A percentile compares a stretch with the other conserved stretches of the same genome.
Evolutionary conservation across 2,113 vertebrate species (phyloP).

Genomic region (Pantherophis guttatus): DNA sequence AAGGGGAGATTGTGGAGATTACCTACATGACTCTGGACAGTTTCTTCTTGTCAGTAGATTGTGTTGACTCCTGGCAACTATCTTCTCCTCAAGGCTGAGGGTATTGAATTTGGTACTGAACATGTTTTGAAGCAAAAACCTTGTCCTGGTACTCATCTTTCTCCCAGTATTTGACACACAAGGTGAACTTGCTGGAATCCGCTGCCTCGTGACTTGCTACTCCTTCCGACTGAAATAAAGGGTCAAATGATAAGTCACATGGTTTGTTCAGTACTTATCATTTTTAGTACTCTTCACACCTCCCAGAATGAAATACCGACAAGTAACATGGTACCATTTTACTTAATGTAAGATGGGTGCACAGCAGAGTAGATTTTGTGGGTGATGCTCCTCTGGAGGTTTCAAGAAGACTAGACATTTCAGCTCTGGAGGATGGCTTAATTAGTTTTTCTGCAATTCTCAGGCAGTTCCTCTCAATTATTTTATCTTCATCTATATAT

Average conservation of each 20-base stretch:
- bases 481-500: not conserved
- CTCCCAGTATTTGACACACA: not conserved
- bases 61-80: not conserved
- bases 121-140: not conserved
- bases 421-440: not conserved
- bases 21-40: not conserved
- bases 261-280: not conserved
- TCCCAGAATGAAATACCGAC: not conserved
- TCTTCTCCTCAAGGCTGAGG: not conserved
- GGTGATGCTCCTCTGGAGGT: not conserved
- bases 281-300: not conserved
- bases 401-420: not conserved
- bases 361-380: not conserved
- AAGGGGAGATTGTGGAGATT: not conserved
- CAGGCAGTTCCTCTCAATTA: not conserved
- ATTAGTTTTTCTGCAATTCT: not conserved
- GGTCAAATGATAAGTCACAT: not conserved
- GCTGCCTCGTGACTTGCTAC: not conserved
- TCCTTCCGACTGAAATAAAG: not conserved
- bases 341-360: not conserved
- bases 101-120: not conserved
- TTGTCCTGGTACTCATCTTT: not conserved
- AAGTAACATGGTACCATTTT: not conserved
- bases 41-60: not conserved
- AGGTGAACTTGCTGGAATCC: not conserved